Base-by-base conservation (phyloP, 2,113 vertebrate genomes). In the Sinocyclocheilus anshuiensis region DNA sequence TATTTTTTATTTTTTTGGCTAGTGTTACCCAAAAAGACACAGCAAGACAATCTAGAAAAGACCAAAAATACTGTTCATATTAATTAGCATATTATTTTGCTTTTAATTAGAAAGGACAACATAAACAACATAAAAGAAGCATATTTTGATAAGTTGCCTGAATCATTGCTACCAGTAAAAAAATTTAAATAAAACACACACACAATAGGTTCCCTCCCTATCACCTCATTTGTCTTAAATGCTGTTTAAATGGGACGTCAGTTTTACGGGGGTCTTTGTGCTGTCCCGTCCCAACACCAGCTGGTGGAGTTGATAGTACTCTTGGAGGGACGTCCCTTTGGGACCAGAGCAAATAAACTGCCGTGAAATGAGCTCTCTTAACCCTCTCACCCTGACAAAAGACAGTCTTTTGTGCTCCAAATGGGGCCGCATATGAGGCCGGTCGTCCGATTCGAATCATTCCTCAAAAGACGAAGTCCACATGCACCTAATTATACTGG, bases 351-450 rank as follows among this genome's bases (percentile, higher is more conserved):
- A 93, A 93, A 95, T 94, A 94, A 94, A 94, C 90, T 93, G 92
- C 88, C 90, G 86, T 94, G 94, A 95, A 95, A 94, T 94, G 93
- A 93, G 93, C 92, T 94, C 93, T 92, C 88, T 94, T 93, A 94
- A 93, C 94, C 94, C 89, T 88, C 88, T 86, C 87, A 91, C 90
- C 90, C 89, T 81, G 61, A 83, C 81, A 77, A 89, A 87, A 90
- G 87, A 90, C 88, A 63, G 69, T 18, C 83, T 84, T 88, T 90
- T 88, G 87, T 90, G 85, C 75, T 86, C 63, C 65, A 83, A 80
- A 84, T 83, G 42, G 86, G 42, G n/a, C 65, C 65, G 24, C 83
- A 88, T 81, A 84, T 79, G 78, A 63, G 71, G 61, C 57, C 36
- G 61, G 69, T 77, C 77, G 39, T 45, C 87, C 75, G 33, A 67